Conservation (phyloP, 2,797 vertebrate species). For the Steatocranus sp. region DNA sequence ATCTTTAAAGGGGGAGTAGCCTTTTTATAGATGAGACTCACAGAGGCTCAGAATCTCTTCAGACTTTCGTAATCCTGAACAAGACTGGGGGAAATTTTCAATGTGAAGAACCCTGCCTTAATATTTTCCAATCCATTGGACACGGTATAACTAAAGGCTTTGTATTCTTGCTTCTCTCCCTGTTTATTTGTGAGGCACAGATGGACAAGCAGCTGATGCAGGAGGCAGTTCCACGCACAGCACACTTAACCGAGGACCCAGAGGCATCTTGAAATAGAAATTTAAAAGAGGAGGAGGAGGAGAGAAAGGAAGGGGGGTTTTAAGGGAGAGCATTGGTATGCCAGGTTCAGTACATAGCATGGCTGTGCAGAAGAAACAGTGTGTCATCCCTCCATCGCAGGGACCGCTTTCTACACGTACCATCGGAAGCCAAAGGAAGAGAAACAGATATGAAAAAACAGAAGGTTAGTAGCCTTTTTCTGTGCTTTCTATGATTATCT, state of each 20-base stretch:
- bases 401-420: conserved; percentile 49
- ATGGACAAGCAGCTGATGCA: conserved; percentile 64
- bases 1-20: conserved; percentile 37
- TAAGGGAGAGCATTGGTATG: conserved; percentile 47
- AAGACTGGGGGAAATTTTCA: neutral
- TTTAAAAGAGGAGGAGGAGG: conserved; percentile 44
- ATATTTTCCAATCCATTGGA: neutral
- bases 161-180: conserved; percentile 11
- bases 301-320: neutral
- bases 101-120: neutral
- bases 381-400: conserved; percentile 56
- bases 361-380: conserved; percentile 66
- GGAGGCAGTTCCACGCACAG: conserved; percentile 24
- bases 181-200: conserved; percentile 34
- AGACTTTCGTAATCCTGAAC: conserved; percentile 3
- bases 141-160: neutral
- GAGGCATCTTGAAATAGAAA: conserved; percentile 70
- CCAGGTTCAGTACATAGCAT: conserved; percentile 61
- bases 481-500: neutral
- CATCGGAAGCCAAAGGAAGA: conserved; percentile 34
- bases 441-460: neutral
- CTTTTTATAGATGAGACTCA: conserved; percentile 43
- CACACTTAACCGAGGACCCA: conserved; percentile 36
- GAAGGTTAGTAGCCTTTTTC: conserved; percentile 38
- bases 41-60: conserved; percentile 7